Base-by-base conservation (phyloP, 2,113 vertebrate genomes). In the Nibea coibor region DNA sequence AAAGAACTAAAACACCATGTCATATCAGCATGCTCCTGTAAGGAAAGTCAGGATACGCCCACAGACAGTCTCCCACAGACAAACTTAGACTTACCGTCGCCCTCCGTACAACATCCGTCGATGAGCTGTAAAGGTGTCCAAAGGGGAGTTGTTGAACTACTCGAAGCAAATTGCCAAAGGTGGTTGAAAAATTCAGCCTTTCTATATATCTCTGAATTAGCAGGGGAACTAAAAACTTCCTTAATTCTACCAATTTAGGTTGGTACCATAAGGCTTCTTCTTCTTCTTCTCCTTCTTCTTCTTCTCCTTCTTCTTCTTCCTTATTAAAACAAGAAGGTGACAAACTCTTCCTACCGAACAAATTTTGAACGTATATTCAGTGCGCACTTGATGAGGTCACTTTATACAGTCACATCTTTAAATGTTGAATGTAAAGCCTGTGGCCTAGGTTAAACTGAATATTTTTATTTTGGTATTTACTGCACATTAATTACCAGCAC, bases 151-250 rank as follows among this genome's bases (percentile, higher is more conserved):
- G 77, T 73, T 91, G 64, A 89, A 78, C 89, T 48, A 47, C 88
- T 91, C 82, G 82, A 77, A 91, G 89, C 89, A 91, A 88, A 89
- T 91, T 89, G 88, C 75, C 87, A 93, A 91, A 94, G 87, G 88
- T 92, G 89, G 77, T 86, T 87, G 72, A 93, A 93, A 93, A 89
- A 90, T 91, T 80, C 87, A 72, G 88, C 77, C 87, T 93, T 93
- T 94, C 91, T 93, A 87, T 92, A 91, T 94, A 92, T 94, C 89
- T 92, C 86, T 90, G 83, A 92, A 94, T 93, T 93, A 92, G 81
- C 91, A 94, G 93, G 90, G 93, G 93, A 95, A 94, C 93, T 94
- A 93, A 94, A 95, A 95, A 93, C 94, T 94, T 95, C 94, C 93
- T 93, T 93, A 93, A 94, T 91, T 94, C 83, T 91, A 90, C 91